Evolutionary conservation across 1,140 invertebrate genomes (phyloP).

Genomic region (Hormaphis cornu): DNA sequence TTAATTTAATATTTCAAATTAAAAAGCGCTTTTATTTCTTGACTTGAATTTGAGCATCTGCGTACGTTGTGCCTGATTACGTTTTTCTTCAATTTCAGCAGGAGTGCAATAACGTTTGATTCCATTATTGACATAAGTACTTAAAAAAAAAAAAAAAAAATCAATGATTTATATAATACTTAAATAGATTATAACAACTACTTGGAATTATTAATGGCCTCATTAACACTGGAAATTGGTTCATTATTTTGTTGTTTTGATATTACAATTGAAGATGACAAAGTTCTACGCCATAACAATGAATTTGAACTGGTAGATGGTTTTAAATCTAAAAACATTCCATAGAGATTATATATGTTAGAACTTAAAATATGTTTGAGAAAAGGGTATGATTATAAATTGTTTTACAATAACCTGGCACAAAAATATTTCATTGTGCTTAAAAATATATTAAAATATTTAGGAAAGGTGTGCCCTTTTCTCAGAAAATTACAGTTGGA

Average conservation of each 20-base stretch:
- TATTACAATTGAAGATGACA: neutral
- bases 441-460: too few species aligned
- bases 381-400: neutral
- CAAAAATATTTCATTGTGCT: neutral
- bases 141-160: neutral
- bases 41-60: neutral
- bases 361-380: neutral
- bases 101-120: neutral
- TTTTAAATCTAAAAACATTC: too few species aligned
- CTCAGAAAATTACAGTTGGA: too few species aligned
- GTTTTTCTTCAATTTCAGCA: constrained; percentile 13
- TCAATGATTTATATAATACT: too few species aligned
- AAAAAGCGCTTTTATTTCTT: neutral
- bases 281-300: neutral
- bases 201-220: neutral
- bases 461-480: too few species aligned
- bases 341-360: neutral
- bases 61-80: neutral
- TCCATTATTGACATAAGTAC: neutral
- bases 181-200: too few species aligned
- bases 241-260: neutral
- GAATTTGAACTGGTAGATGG: too few species aligned
- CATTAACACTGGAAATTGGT: neutral
- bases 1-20: too few species aligned
- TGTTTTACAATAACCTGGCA: neutral